phyloP scores from a whole-genome alignment of 2,797 vertebrate genomes.

The Sebastes cheni region DNA sequence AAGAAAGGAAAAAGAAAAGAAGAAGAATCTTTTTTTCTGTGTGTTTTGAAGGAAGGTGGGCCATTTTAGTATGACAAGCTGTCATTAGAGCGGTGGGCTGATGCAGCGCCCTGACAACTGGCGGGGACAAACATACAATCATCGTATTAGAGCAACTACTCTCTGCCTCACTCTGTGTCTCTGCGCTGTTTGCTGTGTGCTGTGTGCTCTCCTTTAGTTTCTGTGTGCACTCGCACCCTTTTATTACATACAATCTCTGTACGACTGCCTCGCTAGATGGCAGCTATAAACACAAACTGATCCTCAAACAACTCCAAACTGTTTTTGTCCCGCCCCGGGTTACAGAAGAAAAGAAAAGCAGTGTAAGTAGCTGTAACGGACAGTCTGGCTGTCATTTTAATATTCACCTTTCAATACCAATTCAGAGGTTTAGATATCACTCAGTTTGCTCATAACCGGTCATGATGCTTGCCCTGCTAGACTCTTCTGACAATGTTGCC shows the following conservation, averaged over 20 bases:
- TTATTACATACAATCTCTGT: slow-evolving; percentile 67
- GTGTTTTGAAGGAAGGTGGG: slow-evolving; percentile 69
- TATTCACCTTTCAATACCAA: not conserved
- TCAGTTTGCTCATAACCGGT: not conserved
- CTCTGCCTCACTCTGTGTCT: slow-evolving; percentile 52
- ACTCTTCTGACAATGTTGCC: not conserved
- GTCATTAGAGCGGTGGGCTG: slow-evolving; percentile 93
- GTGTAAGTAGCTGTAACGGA: not conserved
- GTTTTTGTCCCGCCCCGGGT: not conserved
- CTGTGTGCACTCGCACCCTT: slow-evolving; percentile 24
- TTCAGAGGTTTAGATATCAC: not conserved
- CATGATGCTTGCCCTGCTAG: not conserved
- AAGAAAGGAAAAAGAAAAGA: slow-evolving; percentile 78
- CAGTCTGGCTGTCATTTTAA: not conserved
- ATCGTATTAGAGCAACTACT: slow-evolving; percentile 90
- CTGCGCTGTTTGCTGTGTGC: not conserved
- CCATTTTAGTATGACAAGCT: slow-evolving; percentile 93
- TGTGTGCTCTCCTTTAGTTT: slow-evolving; percentile 8
- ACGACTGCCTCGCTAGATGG: slow-evolving; percentile 49
- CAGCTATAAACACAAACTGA: slow-evolving; percentile 57
- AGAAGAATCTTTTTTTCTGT: slow-evolving; percentile 31
- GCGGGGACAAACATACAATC: slow-evolving; percentile 94
- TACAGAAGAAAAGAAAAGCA: not conserved
- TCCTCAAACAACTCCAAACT: slow-evolving; percentile 60
- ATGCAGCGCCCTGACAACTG: slow-evolving; percentile 91